phyloP scores from a whole-genome alignment of 2,113 vertebrate genomes.

The Dryoscopus gambensis region DNA sequence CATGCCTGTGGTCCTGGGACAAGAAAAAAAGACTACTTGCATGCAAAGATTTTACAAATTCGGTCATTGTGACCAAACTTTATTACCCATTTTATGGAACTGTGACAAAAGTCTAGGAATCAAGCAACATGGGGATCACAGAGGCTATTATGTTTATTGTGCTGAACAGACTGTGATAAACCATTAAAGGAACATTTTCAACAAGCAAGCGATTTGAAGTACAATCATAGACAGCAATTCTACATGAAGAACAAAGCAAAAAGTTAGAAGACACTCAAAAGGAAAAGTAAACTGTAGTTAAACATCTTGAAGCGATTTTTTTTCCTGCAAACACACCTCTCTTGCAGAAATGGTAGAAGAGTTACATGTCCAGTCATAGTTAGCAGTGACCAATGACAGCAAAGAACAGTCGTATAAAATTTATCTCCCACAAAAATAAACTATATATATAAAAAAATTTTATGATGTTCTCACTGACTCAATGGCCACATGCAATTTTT shows the following conservation, averaged over 20 bases:
- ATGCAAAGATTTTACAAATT: constrained; percentile 39
- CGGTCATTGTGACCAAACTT: constrained; percentile 68
- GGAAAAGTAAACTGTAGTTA: constrained; percentile 74
- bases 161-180: constrained; percentile 90
- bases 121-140: constrained; percentile 78
- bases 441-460: constrained; percentile 90
- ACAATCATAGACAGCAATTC: constrained; percentile 87
- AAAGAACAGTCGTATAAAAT: constrained; percentile 92
- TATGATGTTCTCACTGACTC: constrained; percentile 87
- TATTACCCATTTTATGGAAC: constrained; percentile 69
- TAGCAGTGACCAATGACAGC: constrained; percentile 81
- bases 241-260: constrained; percentile 81
- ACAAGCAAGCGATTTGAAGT: constrained; percentile 86
- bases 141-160: constrained; percentile 94
- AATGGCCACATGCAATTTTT: constrained; percentile 85
- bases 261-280: constrained; percentile 80
- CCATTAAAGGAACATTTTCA: constrained; percentile 85
- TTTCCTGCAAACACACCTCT: constrained; percentile 78
- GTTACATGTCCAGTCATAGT: constrained; percentile 86
- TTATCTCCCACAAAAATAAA: constrained; percentile 95
- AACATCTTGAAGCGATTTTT: constrained; percentile 65
- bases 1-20: not conserved
- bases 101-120: constrained; percentile 71
- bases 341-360: constrained; percentile 83
- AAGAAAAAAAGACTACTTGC: constrained; percentile 17